Percentiles rank a stretch among this genome's conserved stretches.
phyloP scores from a whole-genome alignment of 2,888 invertebrate genomes.

The Phortica okadai region DNA sequence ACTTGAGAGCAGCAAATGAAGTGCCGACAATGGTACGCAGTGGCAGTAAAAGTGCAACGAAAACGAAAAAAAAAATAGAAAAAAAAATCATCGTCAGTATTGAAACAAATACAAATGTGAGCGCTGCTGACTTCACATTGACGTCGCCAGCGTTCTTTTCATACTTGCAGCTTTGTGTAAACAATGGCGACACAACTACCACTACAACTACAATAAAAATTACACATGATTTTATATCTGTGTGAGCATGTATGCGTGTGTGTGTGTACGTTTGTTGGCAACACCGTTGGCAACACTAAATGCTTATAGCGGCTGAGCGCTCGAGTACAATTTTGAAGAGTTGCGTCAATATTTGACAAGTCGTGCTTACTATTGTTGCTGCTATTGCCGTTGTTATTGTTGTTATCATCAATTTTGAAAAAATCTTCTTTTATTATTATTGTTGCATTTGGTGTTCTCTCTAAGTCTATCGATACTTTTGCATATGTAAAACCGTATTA shows the following conservation, averaged over 20 bases:
- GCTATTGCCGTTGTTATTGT: conserved; percentile 50
- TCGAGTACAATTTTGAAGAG: conserved; percentile 72
- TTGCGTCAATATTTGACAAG: conserved; percentile 72
- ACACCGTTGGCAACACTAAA: conserved; percentile 21
- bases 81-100: conserved; percentile 43
- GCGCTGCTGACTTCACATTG: neutral
- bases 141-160: neutral
- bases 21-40: conserved; percentile 54
- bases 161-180: conserved; percentile 13
- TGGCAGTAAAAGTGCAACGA: conserved; percentile 71
- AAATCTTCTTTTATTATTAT: conserved; percentile 33
- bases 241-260: neutral
- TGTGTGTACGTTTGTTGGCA: conserved; percentile 13
- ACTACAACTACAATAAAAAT: conserved; percentile 12
- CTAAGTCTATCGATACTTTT: conserved; percentile 47
- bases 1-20: conserved; percentile 72
- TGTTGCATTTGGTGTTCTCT: conserved; percentile 9
- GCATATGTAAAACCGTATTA: conserved; percentile 60
- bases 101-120: conserved; percentile 61
- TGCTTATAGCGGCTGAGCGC: conserved; percentile 71
- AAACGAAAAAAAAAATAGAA: conserved; percentile 62
- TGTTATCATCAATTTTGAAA: conserved; percentile 48
- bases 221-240: neutral
- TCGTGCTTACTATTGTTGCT: conserved; percentile 60
- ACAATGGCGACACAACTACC: conserved; percentile 23